Evolutionary conservation across 2,888 invertebrate species (phyloP).

Genomic region (Phoronis australis): DNA sequence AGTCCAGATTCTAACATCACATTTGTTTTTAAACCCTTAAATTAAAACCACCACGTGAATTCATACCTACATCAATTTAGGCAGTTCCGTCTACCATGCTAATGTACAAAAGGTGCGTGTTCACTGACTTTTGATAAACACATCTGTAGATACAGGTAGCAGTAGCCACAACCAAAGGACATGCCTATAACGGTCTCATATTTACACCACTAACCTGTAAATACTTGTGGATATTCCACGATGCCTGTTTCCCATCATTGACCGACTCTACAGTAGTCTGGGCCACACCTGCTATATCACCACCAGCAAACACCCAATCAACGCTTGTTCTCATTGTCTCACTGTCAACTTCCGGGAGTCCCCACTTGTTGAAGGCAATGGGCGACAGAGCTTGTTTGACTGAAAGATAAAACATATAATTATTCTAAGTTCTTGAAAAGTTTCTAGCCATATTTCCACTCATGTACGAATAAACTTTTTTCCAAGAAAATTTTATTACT

Average conservation of each 20-base stretch:
- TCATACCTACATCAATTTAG: too few species aligned
- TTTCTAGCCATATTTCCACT: too few species aligned
- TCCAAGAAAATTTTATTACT: too few species aligned
- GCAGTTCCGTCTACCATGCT: too few species aligned
- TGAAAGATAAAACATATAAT: constrained; percentile 20
- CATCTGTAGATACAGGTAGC: background rate
- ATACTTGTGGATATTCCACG: constrained; percentile 89
- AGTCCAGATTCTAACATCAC: too few species aligned
- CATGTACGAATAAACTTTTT: too few species aligned
- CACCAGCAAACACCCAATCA: constrained; percentile 83
- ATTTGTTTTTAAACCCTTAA: too few species aligned
- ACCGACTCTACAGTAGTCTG: constrained; percentile 98
- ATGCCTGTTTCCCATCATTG: constrained; percentile 96
- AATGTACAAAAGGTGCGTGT: too few species aligned
- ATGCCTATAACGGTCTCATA: background rate
- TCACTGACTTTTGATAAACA: too few species aligned
- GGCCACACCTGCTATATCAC: constrained; percentile 88
- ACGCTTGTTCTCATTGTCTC: constrained; percentile 74
- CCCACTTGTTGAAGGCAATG: constrained; percentile 70
- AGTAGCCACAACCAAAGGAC: background rate
- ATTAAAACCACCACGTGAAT: too few species aligned
- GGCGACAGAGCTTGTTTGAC: constrained; percentile 67
- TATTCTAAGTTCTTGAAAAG: too few species aligned
- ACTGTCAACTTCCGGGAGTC: constrained; percentile 73
- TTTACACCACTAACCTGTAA: constrained; percentile 64